Evolutionary conservation across 2,888 invertebrate species (phyloP), one percentile per base, ranked within the genome.

Genomic region (Deroplatys truncata): DNA sequence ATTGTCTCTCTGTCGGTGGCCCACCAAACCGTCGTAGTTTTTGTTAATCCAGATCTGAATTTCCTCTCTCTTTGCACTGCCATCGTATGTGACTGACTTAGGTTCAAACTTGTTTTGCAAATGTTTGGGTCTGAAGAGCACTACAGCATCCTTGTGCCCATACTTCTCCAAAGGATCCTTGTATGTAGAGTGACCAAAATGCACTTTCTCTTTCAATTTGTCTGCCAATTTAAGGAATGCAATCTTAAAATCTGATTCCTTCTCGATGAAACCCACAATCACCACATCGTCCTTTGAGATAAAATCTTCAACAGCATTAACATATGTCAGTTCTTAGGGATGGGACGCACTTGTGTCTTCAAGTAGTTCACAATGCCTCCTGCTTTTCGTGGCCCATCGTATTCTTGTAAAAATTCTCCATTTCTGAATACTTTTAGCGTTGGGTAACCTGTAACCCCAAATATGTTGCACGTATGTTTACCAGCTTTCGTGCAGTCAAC

Each of bases 371-470:
- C 94, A 92, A 95, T 95, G 43, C 94, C 95, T 93, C 93, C 95
- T 90, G 98, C 96, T 93, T 99, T 98, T 92, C 99, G 96, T n/a
- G 98, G 98, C 16, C 99, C 99, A 94, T 97, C 97, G 94, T 99
- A 99, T 91, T 99, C 99, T 92, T 96, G 96, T 3, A 98, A 96
- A 85, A 98, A 93, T 93, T 98, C 98, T 92, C 98, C 98, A 92
- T 96, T 96, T 91, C 97, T 96, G 95, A 99, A 99, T 92, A 99
- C 99, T 94, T 99, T 99, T 91, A 99, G 94, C 15, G 99, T 99
- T 31, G 99, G 99, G 94, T 99, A 99, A 16, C 99, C 99, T 90
- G 96, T 97, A 82, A 99, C 99, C 0, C 97, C 97, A 94, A 96
- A 97, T 93, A 98, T 97, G 92, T 96, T 96, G 94, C 99, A 99